Evolutionary conservation across 1,140 invertebrate genomes (phyloP), one percentile per base, ranked within the genome.

Genomic region (Araneus ventricosus): DNA sequence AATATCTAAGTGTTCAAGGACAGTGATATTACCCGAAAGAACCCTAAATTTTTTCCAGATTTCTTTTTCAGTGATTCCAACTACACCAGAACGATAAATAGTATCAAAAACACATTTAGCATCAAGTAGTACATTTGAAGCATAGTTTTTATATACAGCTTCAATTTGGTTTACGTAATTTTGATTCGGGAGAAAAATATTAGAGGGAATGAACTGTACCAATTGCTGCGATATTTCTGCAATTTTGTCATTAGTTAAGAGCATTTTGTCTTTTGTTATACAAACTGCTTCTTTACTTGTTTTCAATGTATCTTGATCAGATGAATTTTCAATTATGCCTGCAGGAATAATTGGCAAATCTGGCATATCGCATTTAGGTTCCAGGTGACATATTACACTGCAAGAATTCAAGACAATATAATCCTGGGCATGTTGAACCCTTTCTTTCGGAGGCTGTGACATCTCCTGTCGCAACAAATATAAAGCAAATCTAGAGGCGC

Each of bases 401-500:
- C 97, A 97, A 41, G 96, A 95, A 94, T 97, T 97, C 0, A 97
- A 96, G 3, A 97, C 96, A 94, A 97, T 97, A 59, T 96, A 97
- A 94, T 97, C 97, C 86, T 97, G 96, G 0, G 96, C 96, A 92
- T 97, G 96, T 94, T 96, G 96, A 4, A 57, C 41, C 37, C 30
- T 88, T 37, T 94, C 90, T 39, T 91, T 87, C 70, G 93, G 45
- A 37, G 94, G 94, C 37, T 94, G 94, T 20, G 67, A 70, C 41
- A 88, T 24, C 37, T 94, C 94, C 88, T 95, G 95, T 92, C 95
- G 91, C 95, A 96, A 96, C 90, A 96, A 95, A 52, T 96, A 95
- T 52, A 97, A 94, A 20, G 96, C 96, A 94, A 96, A 95, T 87
- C 96, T 94, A 5, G 96, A 96, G 17, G 96, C 80, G 92, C 90